These are phyloP conservation scores for Belonocnema kinseyi DNA, from an alignment of 1,140 invertebrate species.

Conservation along the genomic window DNA sequence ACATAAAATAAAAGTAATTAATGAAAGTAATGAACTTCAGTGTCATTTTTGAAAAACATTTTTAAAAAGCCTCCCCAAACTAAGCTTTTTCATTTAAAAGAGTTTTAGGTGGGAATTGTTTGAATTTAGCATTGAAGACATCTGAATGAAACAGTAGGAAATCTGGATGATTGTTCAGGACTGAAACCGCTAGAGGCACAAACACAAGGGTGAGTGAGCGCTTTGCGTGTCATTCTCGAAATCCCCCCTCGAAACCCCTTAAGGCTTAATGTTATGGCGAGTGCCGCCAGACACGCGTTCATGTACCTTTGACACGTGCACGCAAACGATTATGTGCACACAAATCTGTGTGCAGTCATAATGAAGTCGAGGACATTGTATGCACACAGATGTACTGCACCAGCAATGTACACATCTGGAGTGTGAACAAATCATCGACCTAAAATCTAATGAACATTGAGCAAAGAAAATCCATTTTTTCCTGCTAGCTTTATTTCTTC, in stretches of 20 bases:
- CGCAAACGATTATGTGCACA: slow-evolving; percentile 7
- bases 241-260: slow-evolving; percentile 34
- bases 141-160: slow-evolving; percentile 26
- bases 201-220: slow-evolving; percentile 43
- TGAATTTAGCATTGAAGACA: not conserved
- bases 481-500: too few relatives aligned
- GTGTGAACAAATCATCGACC: not conserved
- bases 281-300: slow-evolving; percentile 35
- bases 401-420: not conserved
- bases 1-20: too few relatives aligned
- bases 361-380: slow-evolving; percentile 19
- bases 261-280: slow-evolving; percentile 23
- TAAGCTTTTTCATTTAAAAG: too few relatives aligned
- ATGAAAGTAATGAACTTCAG: too few relatives aligned
- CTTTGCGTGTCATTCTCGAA: slow-evolving; percentile 38
- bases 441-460: not conserved
- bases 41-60: too few relatives aligned
- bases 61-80: too few relatives aligned
- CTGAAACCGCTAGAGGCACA: slow-evolving; percentile 39
- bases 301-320: slow-evolving; percentile 34
- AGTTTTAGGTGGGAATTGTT: too few relatives aligned
- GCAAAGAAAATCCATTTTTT: too few relatives aligned
- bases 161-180: slow-evolving; percentile 43
- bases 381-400: not conserved
- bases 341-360: slow-evolving; percentile 22